These are phyloP conservation scores for Actenoides hombroni DNA, from an alignment of 2,113 vertebrate species.

Conservation along the genomic window DNA sequence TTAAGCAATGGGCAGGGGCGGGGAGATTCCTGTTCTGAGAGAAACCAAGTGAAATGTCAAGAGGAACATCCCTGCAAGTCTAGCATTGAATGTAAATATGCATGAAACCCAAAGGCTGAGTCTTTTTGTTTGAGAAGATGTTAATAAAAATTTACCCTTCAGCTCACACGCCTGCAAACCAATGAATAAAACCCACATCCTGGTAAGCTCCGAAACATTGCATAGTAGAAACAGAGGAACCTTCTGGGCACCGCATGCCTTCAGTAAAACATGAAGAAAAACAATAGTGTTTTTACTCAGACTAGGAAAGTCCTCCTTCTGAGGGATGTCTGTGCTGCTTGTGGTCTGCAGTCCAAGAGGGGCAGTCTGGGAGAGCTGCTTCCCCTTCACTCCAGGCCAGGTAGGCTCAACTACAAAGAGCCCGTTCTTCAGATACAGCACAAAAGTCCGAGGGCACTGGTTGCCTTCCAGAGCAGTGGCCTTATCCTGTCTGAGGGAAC, in stretches of 20 bases:
- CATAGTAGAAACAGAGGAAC: background rate
- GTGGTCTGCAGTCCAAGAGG: fast-evolving
- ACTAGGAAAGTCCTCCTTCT: background rate
- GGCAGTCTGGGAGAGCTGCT: background rate
- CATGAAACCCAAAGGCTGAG: conserved; percentile 20
- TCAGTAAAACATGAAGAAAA: background rate
- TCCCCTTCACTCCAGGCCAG: background rate
- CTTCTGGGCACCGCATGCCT: background rate
- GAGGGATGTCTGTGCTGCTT: background rate
- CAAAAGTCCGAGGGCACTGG: background rate
- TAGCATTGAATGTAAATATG: background rate
- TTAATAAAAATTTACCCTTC: conserved; percentile 10
- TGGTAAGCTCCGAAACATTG: background rate
- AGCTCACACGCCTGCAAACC: background rate
- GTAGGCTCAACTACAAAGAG: background rate
- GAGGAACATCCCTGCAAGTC: background rate
- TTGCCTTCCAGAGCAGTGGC: background rate
- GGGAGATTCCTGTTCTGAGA: background rate
- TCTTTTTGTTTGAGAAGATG: background rate
- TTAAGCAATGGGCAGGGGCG: background rate
- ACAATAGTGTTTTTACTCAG: background rate
- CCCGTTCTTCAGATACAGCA: background rate
- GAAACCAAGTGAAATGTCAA: conserved; percentile 9
- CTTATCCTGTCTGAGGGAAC: background rate
- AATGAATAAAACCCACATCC: background rate